Evolutionary conservation across 2,797 vertebrate genomes (phyloP).

Genomic region (Poeciliopsis paucimaculata): DNA sequence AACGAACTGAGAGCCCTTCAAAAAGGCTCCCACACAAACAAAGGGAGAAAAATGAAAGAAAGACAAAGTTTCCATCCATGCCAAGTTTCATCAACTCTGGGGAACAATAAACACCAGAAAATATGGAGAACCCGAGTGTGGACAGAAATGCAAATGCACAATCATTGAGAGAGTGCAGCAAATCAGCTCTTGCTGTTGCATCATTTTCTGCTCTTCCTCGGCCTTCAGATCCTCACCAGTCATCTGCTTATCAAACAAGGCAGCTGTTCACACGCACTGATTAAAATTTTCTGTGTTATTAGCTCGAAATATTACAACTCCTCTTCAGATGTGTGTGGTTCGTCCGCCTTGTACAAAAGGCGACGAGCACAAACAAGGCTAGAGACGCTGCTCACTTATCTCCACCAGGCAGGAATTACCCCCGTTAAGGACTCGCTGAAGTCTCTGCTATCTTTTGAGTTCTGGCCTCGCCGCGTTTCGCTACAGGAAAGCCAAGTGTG

Average conservation of each 20-base stretch:
- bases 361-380: not conserved
- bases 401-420: slow-evolving; percentile 53
- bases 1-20: not conserved
- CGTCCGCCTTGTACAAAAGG: slow-evolving; percentile 24
- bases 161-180: slow-evolving; percentile 56
- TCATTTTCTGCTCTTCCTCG: slow-evolving; percentile 29
- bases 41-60: not conserved
- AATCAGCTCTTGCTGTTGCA: slow-evolving; percentile 55
- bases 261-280: slow-evolving; percentile 57
- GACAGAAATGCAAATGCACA: slow-evolving; percentile 56
- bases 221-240: slow-evolving; percentile 47
- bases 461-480: slow-evolving; percentile 33
- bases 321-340: slow-evolving; percentile 32
- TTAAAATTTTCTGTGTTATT: slow-evolving; percentile 64
- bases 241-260: slow-evolving; percentile 67
- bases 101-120: not conserved
- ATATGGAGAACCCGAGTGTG: not conserved
- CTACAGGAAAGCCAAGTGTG: slow-evolving; percentile 47
- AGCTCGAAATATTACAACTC: slow-evolving; percentile 34
- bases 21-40: not conserved
- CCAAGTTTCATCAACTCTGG: not conserved
- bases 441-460: slow-evolving; percentile 53
- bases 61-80: slow-evolving; percentile 1
- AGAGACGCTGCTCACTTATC: slow-evolving; percentile 55
- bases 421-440: slow-evolving; percentile 52